Conservation (phyloP, 2,888 invertebrate species). For the Meloe dianella region DNA sequence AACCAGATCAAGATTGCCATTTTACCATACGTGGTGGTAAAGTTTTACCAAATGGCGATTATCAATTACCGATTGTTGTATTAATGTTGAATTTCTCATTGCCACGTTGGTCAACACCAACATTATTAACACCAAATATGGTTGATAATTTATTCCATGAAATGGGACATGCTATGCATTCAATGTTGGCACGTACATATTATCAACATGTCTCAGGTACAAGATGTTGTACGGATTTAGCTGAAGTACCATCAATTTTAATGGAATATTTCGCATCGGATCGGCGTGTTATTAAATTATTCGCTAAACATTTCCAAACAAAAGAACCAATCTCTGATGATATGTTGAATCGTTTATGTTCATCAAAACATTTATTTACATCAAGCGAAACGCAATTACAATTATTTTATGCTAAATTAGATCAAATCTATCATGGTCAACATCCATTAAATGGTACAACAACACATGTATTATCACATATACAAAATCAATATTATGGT, state of each 20-base stretch:
- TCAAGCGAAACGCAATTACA: constrained; percentile 82
- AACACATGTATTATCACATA: constrained; percentile 75
- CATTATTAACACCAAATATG: constrained; percentile 80
- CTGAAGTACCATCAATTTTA: constrained; percentile 97
- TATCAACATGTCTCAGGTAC: constrained; percentile 99
- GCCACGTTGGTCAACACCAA: constrained; percentile 76
- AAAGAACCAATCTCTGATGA: constrained; percentile 81
- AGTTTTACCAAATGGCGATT: constrained; percentile 74
- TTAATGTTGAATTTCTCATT: constrained; percentile 87
- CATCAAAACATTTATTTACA: constrained; percentile 84
- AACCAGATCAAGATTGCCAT: constrained; percentile 97
- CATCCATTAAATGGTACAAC: constrained; percentile 65
- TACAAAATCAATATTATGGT: constrained; percentile 84
- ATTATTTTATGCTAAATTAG: constrained; percentile 72
- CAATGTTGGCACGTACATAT: constrained; percentile 93
- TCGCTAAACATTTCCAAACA: constrained; percentile 91
- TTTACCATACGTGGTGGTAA: constrained; percentile 97
- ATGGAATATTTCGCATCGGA: constrained; percentile 98
- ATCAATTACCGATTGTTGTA: constrained; percentile 92
- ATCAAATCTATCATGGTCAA: constrained; percentile 84
- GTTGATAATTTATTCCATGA: constrained; percentile 98
- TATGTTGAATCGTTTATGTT: constrained; percentile 80
- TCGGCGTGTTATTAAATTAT: constrained; percentile 80
- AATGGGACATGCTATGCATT: constrained; percentile 99
- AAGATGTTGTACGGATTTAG: constrained; percentile 95